A percentile compares a stretch with the other conserved stretches of the same genome.
Evolutionary conservation across 2,797 vertebrate species (phyloP).

Genomic region (Arnoldichthys spilopterus): DNA sequence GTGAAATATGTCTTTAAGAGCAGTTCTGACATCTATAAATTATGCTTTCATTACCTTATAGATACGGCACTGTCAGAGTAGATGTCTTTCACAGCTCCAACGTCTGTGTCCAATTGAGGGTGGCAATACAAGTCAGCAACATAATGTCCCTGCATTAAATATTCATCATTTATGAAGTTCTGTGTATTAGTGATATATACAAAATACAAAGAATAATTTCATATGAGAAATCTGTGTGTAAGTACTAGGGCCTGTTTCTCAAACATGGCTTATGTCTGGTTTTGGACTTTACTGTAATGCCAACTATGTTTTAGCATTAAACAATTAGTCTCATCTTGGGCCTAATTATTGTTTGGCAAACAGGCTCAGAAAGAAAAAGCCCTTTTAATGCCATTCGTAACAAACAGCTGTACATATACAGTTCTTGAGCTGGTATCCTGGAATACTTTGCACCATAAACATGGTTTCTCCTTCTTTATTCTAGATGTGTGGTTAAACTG

Average conservation of each 20-base stretch:
- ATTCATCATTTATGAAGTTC: background rate
- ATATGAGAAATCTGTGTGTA: background rate
- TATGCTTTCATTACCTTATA: conserved; percentile 79
- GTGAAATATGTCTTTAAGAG: background rate
- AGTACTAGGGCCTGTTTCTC: background rate
- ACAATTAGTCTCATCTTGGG: background rate
- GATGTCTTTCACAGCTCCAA: conserved; percentile 89
- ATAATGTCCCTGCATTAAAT: conserved; percentile 81
- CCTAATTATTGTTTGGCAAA: background rate
- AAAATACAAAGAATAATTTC: background rate
- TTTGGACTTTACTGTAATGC: background rate
- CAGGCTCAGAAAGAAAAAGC: no score
- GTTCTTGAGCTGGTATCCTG: no score
- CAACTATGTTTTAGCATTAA: background rate
- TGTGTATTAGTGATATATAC: background rate
- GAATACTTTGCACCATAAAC: no score
- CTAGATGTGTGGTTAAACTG: background rate
- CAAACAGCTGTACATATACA: no score
- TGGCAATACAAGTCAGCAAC: conserved; percentile 86
- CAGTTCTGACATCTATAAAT: background rate
- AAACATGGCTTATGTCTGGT: background rate
- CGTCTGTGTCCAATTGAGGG: conserved; percentile 89
- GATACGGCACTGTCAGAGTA: conserved; percentile 88
- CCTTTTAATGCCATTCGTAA: background rate
- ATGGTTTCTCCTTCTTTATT: background rate